A percentile compares a stretch with the other conserved stretches of the same genome.
These are phyloP conservation scores for Atrina japonica DNA, from an alignment of 2,888 invertebrate species.

Conservation along the genomic window DNA sequence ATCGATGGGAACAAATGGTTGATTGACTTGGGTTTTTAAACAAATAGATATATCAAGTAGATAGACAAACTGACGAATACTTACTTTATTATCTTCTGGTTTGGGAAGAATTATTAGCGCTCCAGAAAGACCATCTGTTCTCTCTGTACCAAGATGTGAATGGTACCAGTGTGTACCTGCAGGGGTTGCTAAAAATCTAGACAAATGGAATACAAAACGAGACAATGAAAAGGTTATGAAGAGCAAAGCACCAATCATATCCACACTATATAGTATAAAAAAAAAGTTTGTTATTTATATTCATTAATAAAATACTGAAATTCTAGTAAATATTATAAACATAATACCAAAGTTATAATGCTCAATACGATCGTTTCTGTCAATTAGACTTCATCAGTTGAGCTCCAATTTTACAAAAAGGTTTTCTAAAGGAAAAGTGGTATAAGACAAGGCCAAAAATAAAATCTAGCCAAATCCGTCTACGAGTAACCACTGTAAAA, in stretches of 20 bases:
- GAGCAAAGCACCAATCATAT: background rate
- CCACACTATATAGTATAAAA: background rate
- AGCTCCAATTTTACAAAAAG: too few relatives aligned
- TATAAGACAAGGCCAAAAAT: too few relatives aligned
- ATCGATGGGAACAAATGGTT: background rate
- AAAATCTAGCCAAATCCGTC: too few relatives aligned
- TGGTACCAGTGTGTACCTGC: slow-evolving; percentile 60
- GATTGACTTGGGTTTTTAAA: background rate
- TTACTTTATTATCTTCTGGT: slow-evolving; percentile 23
- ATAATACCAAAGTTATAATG: too few relatives aligned
- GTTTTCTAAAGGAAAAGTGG: too few relatives aligned
- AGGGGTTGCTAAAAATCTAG: slow-evolving; percentile 55
- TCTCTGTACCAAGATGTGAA: slow-evolving; percentile 53
- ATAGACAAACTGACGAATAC: background rate
- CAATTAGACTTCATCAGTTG: too few relatives aligned
- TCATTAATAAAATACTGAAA: too few relatives aligned
- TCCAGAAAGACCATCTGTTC: slow-evolving; percentile 53
- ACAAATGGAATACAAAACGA: background rate
- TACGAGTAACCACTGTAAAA: too few relatives aligned
- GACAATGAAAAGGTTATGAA: background rate
- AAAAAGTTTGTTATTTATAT: background rate
- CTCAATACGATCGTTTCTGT: too few relatives aligned
- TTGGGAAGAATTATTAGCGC: slow-evolving; percentile 47
- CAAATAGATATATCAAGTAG: background rate
- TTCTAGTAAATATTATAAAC: too few relatives aligned